These are phyloP conservation scores for Myoxocephalus aenaeus DNA, from an alignment of 2,797 vertebrate species.

Conservation along the genomic window DNA sequence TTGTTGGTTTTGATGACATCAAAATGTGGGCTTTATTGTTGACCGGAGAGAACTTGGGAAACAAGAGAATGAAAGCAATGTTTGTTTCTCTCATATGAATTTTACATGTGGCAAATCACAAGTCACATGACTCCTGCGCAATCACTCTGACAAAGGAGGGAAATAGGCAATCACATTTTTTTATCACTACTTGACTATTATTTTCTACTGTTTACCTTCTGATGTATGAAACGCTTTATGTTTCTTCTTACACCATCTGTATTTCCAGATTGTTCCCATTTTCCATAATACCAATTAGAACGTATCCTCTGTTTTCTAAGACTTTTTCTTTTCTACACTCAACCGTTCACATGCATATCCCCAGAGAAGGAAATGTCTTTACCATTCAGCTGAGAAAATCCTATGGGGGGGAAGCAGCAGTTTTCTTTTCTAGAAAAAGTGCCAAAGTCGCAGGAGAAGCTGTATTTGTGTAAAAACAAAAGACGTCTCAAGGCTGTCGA, in stretches of 20 bases:
- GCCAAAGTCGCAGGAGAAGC: constrained; percentile 63
- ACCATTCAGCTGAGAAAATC: constrained; percentile 50
- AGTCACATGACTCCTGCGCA: constrained; percentile 50
- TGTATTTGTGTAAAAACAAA: constrained; percentile 71
- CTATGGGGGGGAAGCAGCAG: constrained; percentile 5
- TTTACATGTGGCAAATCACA: constrained; percentile 67
- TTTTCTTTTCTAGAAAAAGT: constrained; percentile 46
- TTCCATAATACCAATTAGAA: background rate
- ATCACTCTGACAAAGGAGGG: constrained; percentile 14
- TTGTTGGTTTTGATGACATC: constrained; percentile 81
- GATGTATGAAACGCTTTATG: background rate
- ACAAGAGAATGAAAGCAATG: constrained; percentile 77
- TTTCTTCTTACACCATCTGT: background rate
- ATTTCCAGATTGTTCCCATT: background rate
- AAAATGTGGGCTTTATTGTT: constrained; percentile 84
- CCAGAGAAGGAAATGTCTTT: constrained; percentile 41
- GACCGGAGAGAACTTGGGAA: constrained; percentile 47
- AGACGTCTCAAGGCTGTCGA: constrained; percentile 58
- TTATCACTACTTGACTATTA: background rate
- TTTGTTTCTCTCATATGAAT: constrained; percentile 79
- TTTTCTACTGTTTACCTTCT: background rate
- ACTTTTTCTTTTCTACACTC: background rate
- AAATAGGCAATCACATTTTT: background rate
- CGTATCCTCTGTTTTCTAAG: background rate
- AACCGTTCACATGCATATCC: constrained; percentile 28